Base-by-base conservation (phyloP, 2,888 invertebrate species). In the Clitarchus hookeri region DNA sequence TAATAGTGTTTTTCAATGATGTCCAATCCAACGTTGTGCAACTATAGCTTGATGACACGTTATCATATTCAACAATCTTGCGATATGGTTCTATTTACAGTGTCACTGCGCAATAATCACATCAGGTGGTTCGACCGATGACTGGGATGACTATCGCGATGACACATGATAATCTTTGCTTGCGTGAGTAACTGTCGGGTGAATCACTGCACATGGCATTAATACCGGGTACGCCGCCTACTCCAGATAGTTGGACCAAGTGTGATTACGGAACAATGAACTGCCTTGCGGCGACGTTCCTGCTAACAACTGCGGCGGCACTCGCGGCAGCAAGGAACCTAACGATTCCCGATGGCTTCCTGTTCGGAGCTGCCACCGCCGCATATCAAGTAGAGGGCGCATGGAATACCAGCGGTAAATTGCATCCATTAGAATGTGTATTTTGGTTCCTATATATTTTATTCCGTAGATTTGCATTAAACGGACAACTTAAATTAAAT, bases 321-420 rank as follows among this genome's bases (percentile, higher is more conserved):
- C n/a, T n/a, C n/a, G n/a, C n/a, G n/a, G 65, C 65, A 16, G 65
- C 65, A 23, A 9, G 65, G 65, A 65, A 65, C 65, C 80, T 80
- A 4, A 80, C 36, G 16, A 36, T 80, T 27, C 80, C 80, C 9
- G 80, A 83, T 19, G 85, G 84, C 11, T 85, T 86, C 44, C 19
- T 86, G 36, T 86, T 86, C 16, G 86, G 86, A 6, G 84, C 79
- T 23, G 84, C 86, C 36, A 85, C 86, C 0, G 85, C 86, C 25
- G 85, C 85, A 79, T 86, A 86, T 77, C 86, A 86, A 84, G 77
- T 86, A 26, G 86, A 86, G 27, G 86, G 86, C 1, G 83, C 86
- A 1, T 86, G 86, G 86, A 48, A 86, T 65, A 19, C 19, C 65
- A 65, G 65, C 65, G 65, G 65, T 65, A 65, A 13, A 9, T 8